Percentiles rank a stretch among this genome's conserved stretches.
phyloP scores from a whole-genome alignment of 53 echinoderm and acorn worm genomes.

The Echinometra lucunter region DNA sequence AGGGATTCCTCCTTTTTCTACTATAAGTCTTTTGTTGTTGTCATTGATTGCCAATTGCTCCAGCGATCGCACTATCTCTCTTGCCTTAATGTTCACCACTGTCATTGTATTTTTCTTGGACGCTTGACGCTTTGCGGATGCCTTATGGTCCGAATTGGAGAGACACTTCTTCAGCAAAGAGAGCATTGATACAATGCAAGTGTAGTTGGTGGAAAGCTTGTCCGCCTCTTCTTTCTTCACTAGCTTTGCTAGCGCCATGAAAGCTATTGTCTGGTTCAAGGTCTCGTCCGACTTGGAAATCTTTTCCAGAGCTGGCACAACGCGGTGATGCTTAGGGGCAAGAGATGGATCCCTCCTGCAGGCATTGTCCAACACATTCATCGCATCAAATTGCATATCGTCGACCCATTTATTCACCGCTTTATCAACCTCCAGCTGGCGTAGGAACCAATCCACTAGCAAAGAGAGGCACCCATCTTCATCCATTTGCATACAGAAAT shows the following conservation, averaged over 20 bases:
- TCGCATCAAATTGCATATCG: neutral
- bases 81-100: neutral
- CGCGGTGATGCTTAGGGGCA: neutral
- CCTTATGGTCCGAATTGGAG: neutral
- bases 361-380: constrained; percentile 9
- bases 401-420: constrained; percentile 1
- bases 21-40: constrained; percentile 34
- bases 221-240: constrained; percentile 46
- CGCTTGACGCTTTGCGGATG: neutral
- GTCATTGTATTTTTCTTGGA: neutral
- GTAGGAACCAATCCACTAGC: constrained; percentile 29
- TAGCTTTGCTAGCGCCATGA: neutral
- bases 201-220: constrained; percentile 21
- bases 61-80: neutral
- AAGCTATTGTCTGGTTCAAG: neutral
- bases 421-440: neutral
- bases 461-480: neutral
- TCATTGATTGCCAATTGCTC: constrained; percentile 60
- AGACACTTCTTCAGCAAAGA: constrained; percentile 12
- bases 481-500: constrained; percentile 8
- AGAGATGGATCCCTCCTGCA: neutral
- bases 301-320: constrained; percentile 1
- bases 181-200: neutral
- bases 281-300: neutral
- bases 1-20: neutral